Conservation (phyloP, 1,140 invertebrate genomes). For the Drosophila paulistorum region DNA sequence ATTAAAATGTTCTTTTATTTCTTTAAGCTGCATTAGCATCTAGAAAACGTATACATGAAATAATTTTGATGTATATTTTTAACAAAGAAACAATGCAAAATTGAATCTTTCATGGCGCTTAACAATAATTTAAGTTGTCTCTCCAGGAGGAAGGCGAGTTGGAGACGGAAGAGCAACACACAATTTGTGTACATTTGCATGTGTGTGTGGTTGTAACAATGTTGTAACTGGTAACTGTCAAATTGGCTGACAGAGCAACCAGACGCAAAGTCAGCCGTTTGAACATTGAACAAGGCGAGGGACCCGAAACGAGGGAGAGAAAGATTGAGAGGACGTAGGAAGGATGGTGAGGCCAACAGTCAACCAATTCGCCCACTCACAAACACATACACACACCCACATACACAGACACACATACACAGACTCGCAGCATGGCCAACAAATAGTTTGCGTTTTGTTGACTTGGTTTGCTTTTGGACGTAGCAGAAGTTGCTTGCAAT, state of each 20-base stretch:
- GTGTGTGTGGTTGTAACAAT: conserved; percentile 60
- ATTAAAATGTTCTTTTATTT: neutral
- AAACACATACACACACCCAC: neutral
- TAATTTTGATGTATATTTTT: no score
- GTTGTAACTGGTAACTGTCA: conserved; percentile 76
- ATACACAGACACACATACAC: conserved; percentile 11
- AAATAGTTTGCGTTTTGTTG: conserved; percentile 77
- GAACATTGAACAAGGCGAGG: conserved; percentile 10
- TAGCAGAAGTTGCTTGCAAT: conserved; percentile 41
- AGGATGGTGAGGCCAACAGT: neutral
- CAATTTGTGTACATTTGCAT: conserved; percentile 37
- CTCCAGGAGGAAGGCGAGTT: neutral
- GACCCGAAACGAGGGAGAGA: no score
- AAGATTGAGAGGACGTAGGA: neutral
- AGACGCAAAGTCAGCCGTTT: conserved; percentile 33
- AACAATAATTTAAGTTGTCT: conserved; percentile 57
- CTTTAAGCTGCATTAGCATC: no score
- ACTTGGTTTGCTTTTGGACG: conserved; percentile 68
- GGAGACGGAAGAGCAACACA: conserved; percentile 7
- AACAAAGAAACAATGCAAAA: no score
- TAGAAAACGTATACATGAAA: no score
- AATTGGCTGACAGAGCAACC: conserved; percentile 69
- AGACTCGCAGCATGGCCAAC: conserved; percentile 55
- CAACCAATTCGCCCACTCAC: conserved; percentile 2
- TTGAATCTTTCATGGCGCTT: conserved; percentile 27